phyloP scores from a whole-genome alignment of 2,888 invertebrate species.

The Eristalis tenax region DNA sequence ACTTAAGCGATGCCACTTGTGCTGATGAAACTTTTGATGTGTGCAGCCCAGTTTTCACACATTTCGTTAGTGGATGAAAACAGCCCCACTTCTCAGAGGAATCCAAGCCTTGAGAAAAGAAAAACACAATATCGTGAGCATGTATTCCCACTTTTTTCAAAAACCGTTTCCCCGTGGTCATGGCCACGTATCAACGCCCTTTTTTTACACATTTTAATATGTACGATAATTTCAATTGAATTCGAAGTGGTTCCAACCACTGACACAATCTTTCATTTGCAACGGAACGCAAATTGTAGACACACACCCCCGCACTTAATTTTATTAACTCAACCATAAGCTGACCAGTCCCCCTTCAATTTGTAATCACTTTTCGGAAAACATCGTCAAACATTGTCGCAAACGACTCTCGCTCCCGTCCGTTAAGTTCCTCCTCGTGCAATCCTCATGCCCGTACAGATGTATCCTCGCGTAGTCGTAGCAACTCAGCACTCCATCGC shows the following conservation, averaged over 20 bases:
- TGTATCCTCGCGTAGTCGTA: slow-evolving; percentile 75
- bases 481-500: slow-evolving; percentile 75
- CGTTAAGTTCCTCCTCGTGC: slow-evolving; percentile 59
- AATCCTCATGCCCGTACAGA: slow-evolving; percentile 75
- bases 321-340: not conserved
- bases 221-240: not conserved
- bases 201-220: not conserved
- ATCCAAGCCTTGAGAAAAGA: too few species aligned
- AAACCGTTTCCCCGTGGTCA: too few species aligned
- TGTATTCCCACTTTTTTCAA: too few species aligned
- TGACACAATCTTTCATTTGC: not conserved
- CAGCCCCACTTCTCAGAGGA: too few species aligned
- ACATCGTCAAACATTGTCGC: not conserved
- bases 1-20: too few species aligned
- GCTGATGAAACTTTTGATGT: too few species aligned
- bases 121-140: too few species aligned
- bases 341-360: not conserved
- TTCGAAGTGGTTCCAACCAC: not conserved
- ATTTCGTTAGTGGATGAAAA: too few species aligned
- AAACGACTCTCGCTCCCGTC: not conserved
- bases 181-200: not conserved
- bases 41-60: too few species aligned
- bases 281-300: not conserved
- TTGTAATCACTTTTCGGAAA: not conserved
- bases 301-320: not conserved